Conservation (phyloP, 2,888 invertebrate genomes). For the Cremastinae sp. region DNA sequence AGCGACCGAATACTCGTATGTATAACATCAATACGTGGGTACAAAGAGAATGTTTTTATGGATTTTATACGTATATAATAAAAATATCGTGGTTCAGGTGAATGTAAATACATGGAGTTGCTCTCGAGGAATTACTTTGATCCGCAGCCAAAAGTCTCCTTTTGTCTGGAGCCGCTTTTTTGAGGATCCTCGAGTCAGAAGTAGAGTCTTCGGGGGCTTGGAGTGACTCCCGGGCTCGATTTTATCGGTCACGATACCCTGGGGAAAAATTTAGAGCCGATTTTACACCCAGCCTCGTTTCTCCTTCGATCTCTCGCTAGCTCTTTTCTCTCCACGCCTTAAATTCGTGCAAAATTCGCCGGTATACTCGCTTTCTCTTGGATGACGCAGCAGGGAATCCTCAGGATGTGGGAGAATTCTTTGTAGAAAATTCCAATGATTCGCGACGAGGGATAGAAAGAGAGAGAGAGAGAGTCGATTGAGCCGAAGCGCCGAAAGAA, state of each 20-base stretch:
- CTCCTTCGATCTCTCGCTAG: neutral
- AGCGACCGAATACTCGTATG: no score
- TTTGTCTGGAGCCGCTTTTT: conserved; percentile 43
- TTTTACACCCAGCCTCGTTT: conserved; percentile 41
- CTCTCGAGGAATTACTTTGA: conserved; percentile 54
- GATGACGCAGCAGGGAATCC: conserved; percentile 54
- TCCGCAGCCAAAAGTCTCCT: conserved; percentile 57
- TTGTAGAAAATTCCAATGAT: conserved; percentile 31
- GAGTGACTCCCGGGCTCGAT: conserved; percentile 49
- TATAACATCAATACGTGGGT: no score
- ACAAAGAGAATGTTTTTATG: neutral
- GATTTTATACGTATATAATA: conserved; percentile 9
- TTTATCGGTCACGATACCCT: conserved; percentile 52
- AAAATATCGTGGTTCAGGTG: conserved; percentile 6
- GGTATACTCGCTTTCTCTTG: conserved; percentile 16
- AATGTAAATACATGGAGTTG: conserved; percentile 27
- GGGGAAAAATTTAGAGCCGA: conserved; percentile 55
- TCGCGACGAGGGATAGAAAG: neutral
- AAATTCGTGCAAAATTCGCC: conserved; percentile 12
- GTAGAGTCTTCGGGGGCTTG: conserved; percentile 31
- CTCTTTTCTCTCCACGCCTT: neutral
- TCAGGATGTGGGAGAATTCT: conserved; percentile 27
- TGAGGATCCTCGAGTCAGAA: conserved; percentile 48
- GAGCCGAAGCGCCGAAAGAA: conserved; percentile 31
- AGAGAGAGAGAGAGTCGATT: conserved; percentile 27